phyloP scores from a whole-genome alignment of 1,140 invertebrate species.

The Macrobrachium nipponense region DNA sequence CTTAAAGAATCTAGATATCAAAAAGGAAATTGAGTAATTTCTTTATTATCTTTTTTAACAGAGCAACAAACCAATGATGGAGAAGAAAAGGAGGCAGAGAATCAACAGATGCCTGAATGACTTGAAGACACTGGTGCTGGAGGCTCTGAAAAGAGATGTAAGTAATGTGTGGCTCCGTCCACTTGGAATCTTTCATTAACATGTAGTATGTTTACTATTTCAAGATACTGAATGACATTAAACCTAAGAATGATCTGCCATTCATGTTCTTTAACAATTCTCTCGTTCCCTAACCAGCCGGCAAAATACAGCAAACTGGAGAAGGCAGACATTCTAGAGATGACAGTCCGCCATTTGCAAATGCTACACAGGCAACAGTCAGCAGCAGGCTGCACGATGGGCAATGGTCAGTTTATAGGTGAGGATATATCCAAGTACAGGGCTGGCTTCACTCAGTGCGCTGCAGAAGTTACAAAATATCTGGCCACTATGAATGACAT shows the following conservation, averaged over 20 bases:
- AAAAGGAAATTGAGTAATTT: too few species aligned
- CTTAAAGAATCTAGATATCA: too few species aligned
- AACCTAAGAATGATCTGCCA: too few species aligned
- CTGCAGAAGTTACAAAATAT: conserved; percentile 38
- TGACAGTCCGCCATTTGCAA: conserved; percentile 50
- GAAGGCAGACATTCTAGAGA: conserved; percentile 54
- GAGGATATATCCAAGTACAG: conserved; percentile 41
- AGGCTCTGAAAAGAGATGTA: conserved; percentile 72
- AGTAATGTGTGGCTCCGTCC: not conserved
- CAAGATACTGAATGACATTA: too few species aligned
- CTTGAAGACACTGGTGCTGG: conserved; percentile 76
- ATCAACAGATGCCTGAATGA: conserved; percentile 95
- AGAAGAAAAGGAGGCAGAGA: conserved; percentile 78
- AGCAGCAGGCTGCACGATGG: not conserved
- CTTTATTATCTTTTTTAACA: not conserved
- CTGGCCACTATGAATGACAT: conserved; percentile 26
- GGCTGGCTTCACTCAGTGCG: conserved; percentile 50
- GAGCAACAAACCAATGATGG: conserved; percentile 60
- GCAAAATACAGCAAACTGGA: conserved; percentile 50
- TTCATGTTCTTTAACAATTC: conserved; percentile 66
- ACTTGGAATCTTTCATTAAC: conserved; percentile 77
- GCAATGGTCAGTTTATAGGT: conserved; percentile 2
- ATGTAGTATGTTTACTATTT: conserved; percentile 79
- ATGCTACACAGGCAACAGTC: conserved; percentile 31
- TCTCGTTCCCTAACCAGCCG: conserved; percentile 11